These are phyloP conservation scores for Gadus macrocephalus DNA, from an alignment of 2,113 vertebrate genomes.

Conservation along the genomic window DNA sequence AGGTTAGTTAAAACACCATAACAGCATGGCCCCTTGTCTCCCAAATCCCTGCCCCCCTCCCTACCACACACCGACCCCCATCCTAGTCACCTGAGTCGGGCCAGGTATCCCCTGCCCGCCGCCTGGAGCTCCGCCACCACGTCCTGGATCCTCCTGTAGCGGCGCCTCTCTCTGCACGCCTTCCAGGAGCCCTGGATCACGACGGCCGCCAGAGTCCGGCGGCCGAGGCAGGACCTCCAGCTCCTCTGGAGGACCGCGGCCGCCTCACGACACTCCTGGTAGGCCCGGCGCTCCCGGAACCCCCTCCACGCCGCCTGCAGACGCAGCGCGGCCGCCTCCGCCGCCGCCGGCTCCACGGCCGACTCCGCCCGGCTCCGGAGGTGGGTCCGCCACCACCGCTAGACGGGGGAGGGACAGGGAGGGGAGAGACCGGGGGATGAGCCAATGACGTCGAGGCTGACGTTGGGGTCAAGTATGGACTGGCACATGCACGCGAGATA, in stretches of 20 bases:
- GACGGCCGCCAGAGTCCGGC: conserved; percentile 67
- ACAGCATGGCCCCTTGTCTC: too few species aligned
- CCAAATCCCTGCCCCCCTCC: too few species aligned
- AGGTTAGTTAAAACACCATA: too few species aligned
- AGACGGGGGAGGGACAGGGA: background rate
- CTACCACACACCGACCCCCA: background rate
- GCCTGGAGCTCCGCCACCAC: conserved; percentile 77
- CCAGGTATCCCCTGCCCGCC: conserved; percentile 71
- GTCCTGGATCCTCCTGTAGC: conserved; percentile 53
- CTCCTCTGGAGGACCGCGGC: conserved; percentile 80
- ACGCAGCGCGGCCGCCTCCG: conserved; percentile 68
- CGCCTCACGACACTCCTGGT: conserved; percentile 74
- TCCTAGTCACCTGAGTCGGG: conserved; percentile 77
- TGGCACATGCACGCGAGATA: too few species aligned
- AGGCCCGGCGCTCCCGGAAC: conserved; percentile 71
- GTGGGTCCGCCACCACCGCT: conserved; percentile 84
- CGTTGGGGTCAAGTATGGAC: too few species aligned
- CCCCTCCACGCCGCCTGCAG: conserved; percentile 87
- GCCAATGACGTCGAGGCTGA: too few species aligned
- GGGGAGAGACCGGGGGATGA: background rate
- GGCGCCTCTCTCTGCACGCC: conserved; percentile 63
- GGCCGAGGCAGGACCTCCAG: conserved; percentile 71
- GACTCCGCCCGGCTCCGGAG: conserved; percentile 59
- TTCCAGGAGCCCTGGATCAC: conserved; percentile 83
- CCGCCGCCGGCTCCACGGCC: conserved; percentile 35